Conservation (phyloP, 2,797 vertebrate genomes). For the Adrianichthys oophorus region DNA sequence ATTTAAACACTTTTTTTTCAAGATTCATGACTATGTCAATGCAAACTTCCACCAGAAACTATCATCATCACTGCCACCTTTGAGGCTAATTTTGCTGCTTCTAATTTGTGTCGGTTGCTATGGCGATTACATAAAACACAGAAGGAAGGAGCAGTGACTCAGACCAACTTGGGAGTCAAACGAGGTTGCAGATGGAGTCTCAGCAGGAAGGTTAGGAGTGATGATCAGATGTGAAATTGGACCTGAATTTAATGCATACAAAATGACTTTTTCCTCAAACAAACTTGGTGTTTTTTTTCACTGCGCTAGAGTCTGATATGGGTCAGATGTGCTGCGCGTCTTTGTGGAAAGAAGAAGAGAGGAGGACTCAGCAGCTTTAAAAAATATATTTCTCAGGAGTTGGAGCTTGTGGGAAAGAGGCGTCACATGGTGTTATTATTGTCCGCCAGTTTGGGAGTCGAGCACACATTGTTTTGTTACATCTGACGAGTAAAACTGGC, state of each 20-base stretch:
- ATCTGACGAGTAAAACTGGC: too few species aligned
- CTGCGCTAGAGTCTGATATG: neutral
- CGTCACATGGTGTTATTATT: slow-evolving; percentile 42
- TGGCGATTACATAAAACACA: slow-evolving; percentile 10
- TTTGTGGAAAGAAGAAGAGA: slow-evolving; percentile 14
- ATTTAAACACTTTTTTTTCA: slow-evolving; percentile 6
- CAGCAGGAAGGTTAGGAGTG: slow-evolving; percentile 13
- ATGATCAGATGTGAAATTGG: neutral
- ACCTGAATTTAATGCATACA: too few species aligned
- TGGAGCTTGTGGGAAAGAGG: slow-evolving; percentile 24
- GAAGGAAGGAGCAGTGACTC: neutral
- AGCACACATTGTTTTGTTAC: too few species aligned
- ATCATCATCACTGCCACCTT: slow-evolving; percentile 2
- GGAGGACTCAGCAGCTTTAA: slow-evolving; percentile 18
- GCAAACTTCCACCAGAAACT: slow-evolving; percentile 6
- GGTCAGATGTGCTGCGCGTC: neutral
- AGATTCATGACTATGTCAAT: slow-evolving; percentile 2
- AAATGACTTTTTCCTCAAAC: too few species aligned
- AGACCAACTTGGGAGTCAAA: neutral
- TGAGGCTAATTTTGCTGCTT: slow-evolving; percentile 12
- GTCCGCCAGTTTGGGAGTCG: too few species aligned
- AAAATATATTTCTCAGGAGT: slow-evolving; percentile 35
- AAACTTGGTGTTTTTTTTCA: slow-evolving; percentile 4
- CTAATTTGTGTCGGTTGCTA: slow-evolving; percentile 19
- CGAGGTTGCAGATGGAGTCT: neutral